Evolutionary conservation across 2,113 vertebrate species (phyloP).

Genomic region (cattle (Bos taurus)): DNA sequence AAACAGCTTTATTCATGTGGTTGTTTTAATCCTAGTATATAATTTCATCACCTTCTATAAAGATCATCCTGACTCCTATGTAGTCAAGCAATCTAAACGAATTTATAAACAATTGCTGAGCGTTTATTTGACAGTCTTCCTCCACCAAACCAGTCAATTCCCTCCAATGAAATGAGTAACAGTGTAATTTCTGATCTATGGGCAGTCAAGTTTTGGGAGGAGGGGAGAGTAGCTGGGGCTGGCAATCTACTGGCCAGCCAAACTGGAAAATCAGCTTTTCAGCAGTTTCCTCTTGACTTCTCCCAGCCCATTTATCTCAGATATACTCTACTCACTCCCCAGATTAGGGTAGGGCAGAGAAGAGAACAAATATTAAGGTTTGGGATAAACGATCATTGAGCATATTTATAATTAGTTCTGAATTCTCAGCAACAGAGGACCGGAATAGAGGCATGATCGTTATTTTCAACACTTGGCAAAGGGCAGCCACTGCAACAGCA

Average conservation of each 20-base stretch:
- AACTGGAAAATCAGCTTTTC: slow-evolving; percentile 58
- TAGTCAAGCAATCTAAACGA: neutral
- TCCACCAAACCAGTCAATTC: neutral
- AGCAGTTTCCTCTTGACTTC: neutral
- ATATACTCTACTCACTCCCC: neutral
- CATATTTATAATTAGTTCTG: neutral
- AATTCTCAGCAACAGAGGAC: neutral
- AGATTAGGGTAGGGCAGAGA: neutral
- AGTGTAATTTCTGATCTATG: neutral
- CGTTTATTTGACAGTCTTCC: neutral
- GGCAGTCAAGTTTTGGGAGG: neutral
- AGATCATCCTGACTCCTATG: neutral
- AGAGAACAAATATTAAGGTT: neutral
- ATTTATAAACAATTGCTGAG: neutral
- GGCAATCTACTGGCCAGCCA: neutral
- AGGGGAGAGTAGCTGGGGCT: neutral
- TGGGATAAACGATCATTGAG: neutral
- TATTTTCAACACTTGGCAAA: neutral
- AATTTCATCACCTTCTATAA: neutral
- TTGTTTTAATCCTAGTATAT: neutral
- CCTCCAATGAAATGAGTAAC: neutral
- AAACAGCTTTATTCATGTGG: neutral
- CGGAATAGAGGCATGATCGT: neutral
- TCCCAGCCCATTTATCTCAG: neutral
- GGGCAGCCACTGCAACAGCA: neutral